Evolutionary conservation across 2,888 invertebrate species (phyloP).

Genomic region (Lumbricus terrestris): DNA sequence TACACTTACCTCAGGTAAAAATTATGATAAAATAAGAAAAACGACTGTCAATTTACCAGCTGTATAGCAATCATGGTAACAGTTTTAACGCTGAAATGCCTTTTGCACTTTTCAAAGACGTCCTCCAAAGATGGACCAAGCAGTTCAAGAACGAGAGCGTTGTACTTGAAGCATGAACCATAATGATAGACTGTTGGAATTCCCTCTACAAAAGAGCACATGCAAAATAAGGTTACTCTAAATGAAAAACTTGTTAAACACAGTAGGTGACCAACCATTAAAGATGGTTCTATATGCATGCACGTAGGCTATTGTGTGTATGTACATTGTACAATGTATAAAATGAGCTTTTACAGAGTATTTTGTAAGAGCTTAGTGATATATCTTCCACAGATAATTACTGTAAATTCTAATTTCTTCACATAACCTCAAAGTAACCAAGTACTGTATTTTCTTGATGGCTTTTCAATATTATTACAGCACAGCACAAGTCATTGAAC

Average conservation of each 20-base stretch:
- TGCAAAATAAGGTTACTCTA: neutral
- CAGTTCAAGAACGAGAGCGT: conserved; percentile 98
- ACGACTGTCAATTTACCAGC: conserved; percentile 68
- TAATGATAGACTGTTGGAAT: conserved; percentile 98
- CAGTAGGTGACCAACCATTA: neutral
- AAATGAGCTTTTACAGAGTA: no score
- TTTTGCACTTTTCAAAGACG: conserved; percentile 97
- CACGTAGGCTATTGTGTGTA: neutral
- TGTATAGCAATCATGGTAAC: conserved; percentile 97
- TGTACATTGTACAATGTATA: no score
- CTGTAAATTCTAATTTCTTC: neutral
- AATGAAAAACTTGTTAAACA: neutral
- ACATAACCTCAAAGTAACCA: neutral
- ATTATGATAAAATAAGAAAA: neutral
- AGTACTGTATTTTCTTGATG: neutral
- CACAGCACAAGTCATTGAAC: neutral
- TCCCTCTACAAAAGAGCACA: conserved; percentile 70
- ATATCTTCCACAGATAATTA: neutral
- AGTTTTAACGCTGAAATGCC: conserved; percentile 95
- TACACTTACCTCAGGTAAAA: neutral
- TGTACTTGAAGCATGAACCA: conserved; percentile 60
- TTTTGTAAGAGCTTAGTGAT: no score
- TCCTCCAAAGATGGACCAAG: conserved; percentile 98
- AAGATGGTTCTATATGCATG: neutral
- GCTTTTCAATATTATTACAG: neutral